Percentiles rank a stretch among this genome's conserved stretches.
These are phyloP conservation scores for Drosophila hamatofila DNA, from an alignment of 2,888 invertebrate genomes.

Conservation along the genomic window DNA sequence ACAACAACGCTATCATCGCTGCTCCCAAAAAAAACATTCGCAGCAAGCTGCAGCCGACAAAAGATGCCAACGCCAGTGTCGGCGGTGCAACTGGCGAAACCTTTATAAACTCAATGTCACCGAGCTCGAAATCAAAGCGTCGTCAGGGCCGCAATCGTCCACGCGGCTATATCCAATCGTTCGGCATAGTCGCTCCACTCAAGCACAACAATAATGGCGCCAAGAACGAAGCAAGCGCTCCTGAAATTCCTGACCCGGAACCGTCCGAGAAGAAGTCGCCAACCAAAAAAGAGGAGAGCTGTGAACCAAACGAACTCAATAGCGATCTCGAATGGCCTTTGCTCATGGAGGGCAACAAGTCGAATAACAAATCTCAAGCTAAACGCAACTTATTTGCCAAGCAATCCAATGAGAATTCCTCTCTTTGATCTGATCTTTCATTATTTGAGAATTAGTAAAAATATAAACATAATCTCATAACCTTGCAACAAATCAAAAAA, in stretches of 20 bases:
- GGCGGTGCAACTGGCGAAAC: neutral
- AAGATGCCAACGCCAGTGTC: neutral
- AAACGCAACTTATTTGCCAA: neutral
- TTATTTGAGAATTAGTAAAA: too few species aligned
- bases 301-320: neutral
- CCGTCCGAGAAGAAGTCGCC: constrained; percentile 18
- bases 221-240: neutral
- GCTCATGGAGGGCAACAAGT: neutral
- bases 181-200: constrained; percentile 40
- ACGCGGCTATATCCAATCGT: constrained; percentile 39
- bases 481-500: neutral
- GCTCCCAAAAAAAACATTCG: neutral
- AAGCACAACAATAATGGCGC: neutral
- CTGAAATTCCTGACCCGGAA: neutral
- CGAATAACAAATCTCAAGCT: neutral
- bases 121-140: constrained; percentile 14
- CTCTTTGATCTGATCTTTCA: neutral
- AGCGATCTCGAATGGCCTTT: neutral
- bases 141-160: constrained; percentile 36
- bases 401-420: neutral
- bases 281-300: neutral
- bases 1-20: neutral
- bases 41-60: neutral
- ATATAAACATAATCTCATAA: neutral
- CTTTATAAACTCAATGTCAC: neutral